phyloP scores from a whole-genome alignment of 2,797 vertebrate species.

The Tenualosa thibaudeaui region DNA sequence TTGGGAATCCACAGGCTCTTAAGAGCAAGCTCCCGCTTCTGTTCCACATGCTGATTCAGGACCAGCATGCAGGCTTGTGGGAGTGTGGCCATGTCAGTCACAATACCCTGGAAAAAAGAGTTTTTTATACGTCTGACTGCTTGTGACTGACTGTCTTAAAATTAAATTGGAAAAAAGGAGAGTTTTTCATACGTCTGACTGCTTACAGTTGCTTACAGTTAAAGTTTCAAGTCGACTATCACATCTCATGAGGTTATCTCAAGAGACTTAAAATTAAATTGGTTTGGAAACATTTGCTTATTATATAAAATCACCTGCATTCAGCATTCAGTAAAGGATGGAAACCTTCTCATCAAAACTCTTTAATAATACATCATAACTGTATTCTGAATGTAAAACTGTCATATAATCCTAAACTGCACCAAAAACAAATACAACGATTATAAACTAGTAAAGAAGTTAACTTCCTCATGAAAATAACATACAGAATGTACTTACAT shows the following conservation, averaged over 20 bases:
- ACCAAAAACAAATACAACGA: background rate
- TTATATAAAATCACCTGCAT: too few relatives aligned
- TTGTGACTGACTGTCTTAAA: too few relatives aligned
- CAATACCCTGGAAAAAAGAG: background rate
- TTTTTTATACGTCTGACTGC: conserved; percentile 33
- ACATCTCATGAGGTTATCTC: background rate
- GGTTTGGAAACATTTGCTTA: background rate
- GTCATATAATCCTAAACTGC: background rate
- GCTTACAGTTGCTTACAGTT: conserved; percentile 8
- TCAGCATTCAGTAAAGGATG: background rate
- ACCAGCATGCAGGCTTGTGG: conserved; percentile 51
- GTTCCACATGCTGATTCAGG: conserved; percentile 48
- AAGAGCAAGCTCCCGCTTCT: conserved; percentile 57
- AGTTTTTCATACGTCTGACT: conserved; percentile 32
- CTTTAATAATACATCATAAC: background rate
- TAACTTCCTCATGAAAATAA: background rate
- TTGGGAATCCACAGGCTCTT: conserved; percentile 57
- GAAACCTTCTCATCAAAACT: background rate
- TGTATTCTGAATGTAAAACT: background rate
- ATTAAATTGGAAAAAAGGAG: too few relatives aligned
- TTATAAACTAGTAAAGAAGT: background rate
- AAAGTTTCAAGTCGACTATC: conserved; percentile 15
- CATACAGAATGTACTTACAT: background rate
- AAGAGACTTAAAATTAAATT: background rate
- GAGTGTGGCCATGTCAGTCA: conserved; percentile 30